phyloP scores from a whole-genome alignment of 2,113 vertebrate species.

The Apus apus region DNA sequence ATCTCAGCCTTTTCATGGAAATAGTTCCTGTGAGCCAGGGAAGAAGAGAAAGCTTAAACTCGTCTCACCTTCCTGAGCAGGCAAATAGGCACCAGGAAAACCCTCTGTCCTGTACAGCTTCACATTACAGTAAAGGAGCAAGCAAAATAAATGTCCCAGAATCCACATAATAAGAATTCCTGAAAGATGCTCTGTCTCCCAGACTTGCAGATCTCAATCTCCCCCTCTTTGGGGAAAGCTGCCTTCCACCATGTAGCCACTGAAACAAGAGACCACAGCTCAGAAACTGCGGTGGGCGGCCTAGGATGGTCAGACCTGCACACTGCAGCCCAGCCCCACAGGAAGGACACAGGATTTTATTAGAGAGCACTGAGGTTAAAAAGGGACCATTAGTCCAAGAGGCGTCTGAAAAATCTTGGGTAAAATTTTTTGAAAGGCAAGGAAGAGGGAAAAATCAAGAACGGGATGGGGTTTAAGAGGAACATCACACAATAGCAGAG shows the following conservation, averaged over 20 bases:
- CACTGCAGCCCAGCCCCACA: neutral
- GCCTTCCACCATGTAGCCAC: fast-evolving
- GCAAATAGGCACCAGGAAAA: neutral
- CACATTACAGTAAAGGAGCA: neutral
- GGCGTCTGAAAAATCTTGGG: neutral
- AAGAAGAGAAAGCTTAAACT: neutral
- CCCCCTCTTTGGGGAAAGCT: neutral
- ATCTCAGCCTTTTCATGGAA: neutral
- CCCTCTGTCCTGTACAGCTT: neutral
- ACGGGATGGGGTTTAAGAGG: neutral
- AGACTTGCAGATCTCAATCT: neutral
- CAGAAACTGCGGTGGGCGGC: neutral
- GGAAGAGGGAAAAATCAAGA: neutral
- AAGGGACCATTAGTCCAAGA: neutral
- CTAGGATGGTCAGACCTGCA: neutral
- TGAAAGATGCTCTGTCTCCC: neutral
- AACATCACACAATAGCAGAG: neutral
- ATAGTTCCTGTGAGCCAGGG: neutral
- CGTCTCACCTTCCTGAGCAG: neutral
- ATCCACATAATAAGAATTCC: neutral
- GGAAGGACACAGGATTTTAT: neutral
- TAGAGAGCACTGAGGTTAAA: neutral
- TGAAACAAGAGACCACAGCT: neutral
- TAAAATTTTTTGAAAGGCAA: neutral
- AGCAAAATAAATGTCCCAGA: neutral